Evolutionary conservation across 2,113 vertebrate genomes (phyloP).

Genomic region (Microcebus griseorufus): DNA sequence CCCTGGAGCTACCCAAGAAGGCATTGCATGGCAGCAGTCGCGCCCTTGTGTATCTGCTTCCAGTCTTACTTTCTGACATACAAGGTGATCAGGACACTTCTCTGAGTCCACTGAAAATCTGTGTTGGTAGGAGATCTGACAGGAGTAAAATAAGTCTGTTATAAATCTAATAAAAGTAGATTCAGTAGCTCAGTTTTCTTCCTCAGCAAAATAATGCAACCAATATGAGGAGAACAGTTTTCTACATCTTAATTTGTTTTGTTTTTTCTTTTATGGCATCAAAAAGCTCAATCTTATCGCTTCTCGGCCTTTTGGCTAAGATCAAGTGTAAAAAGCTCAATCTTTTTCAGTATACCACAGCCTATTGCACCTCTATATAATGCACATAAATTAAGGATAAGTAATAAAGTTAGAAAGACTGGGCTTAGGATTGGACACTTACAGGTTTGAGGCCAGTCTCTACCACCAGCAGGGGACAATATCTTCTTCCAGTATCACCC

Average conservation of each 20-base stretch:
- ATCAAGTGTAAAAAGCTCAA: too few relatives aligned
- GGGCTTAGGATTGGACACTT: neutral
- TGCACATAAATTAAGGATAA: neutral
- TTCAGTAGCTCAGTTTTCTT: neutral
- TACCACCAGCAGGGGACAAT: neutral
- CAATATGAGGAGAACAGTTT: neutral
- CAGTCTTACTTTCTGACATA: neutral
- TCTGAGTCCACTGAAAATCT: neutral
- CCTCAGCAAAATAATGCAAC: neutral
- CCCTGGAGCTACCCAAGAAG: neutral
- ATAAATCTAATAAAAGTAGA: neutral
- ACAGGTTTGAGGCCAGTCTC: neutral
- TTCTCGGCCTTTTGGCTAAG: too few relatives aligned
- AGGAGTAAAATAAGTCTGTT: neutral
- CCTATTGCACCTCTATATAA: neutral
- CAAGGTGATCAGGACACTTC: neutral
- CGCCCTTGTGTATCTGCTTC: neutral
- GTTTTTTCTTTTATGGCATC: neutral
- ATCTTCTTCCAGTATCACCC: neutral
- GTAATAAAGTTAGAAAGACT: neutral
- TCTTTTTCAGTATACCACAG: neutral
- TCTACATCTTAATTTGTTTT: neutral
- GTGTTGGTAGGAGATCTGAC: neutral
- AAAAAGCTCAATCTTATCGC: neutral
- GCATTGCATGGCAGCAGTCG: rapidly evolving